phyloP scores from a whole-genome alignment of 1,140 invertebrate genomes.

The Drosophila nigrodunni region DNA sequence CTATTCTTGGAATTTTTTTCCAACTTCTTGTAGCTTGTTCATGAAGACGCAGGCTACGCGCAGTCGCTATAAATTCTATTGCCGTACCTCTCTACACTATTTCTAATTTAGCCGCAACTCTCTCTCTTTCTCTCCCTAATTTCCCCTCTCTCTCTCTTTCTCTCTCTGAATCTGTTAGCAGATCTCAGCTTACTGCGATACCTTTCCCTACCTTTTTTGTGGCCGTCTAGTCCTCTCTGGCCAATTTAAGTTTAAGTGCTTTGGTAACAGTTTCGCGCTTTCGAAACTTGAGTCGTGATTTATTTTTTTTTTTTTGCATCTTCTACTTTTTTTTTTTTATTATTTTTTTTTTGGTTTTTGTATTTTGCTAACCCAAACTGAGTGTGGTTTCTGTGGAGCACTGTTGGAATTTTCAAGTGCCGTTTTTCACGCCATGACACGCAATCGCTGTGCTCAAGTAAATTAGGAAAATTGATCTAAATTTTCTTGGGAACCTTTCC shows the following conservation, averaged over 20 bases:
- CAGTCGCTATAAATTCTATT: constrained; percentile 80
- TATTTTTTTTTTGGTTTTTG: constrained; percentile 4
- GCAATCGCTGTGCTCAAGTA: constrained; percentile 79
- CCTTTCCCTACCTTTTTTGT: constrained; percentile 35
- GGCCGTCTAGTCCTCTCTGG: constrained; percentile 61
- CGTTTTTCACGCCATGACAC: constrained; percentile 82
- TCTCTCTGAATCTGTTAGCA: constrained; percentile 37
- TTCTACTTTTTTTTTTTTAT: not conserved
- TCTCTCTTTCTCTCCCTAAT: no score
- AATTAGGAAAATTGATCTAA: constrained; percentile 84
- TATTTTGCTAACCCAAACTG: not conserved
- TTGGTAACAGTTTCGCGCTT: constrained; percentile 83
- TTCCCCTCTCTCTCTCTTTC: not conserved
- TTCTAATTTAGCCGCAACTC: constrained; percentile 71
- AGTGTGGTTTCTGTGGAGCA: constrained; percentile 36
- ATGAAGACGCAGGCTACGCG: constrained; percentile 68
- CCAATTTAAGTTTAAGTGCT: constrained; percentile 83
- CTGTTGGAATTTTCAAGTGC: constrained; percentile 70
- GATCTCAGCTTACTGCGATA: constrained; percentile 52
- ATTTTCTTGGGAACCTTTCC: constrained; percentile 82
- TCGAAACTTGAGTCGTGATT: constrained; percentile 83
- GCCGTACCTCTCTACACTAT: constrained; percentile 83
- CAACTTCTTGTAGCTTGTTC: constrained; percentile 57
- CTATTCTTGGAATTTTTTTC: not conserved
- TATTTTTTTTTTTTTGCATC: constrained; percentile 50